Percentiles rank a stretch among this genome's conserved stretches.
These are phyloP conservation scores for Xiphophorus maculatus DNA, from an alignment of 2,113 vertebrate genomes.

Conservation along the genomic window DNA sequence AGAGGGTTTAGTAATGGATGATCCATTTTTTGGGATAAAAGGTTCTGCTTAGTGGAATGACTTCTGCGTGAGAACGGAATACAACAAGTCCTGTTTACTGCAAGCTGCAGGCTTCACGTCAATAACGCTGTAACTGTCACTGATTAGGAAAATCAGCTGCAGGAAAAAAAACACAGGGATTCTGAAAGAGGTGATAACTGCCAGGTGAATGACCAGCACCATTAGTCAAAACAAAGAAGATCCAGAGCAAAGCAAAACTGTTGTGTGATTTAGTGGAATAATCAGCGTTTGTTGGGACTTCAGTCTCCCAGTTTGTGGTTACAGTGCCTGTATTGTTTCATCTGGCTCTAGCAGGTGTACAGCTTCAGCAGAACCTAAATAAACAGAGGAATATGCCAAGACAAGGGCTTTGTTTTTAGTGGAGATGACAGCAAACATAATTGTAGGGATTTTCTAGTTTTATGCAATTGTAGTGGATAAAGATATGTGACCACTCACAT, in stretches of 20 bases:
- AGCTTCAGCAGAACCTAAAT: constrained; percentile 24
- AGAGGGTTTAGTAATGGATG: constrained; percentile 45
- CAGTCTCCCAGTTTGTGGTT: constrained; percentile 11
- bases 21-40: constrained; percentile 70
- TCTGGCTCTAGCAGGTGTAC: constrained; percentile 33
- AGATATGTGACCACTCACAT: neutral
- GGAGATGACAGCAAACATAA: neutral
- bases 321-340: constrained; percentile 20
- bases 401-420: constrained; percentile 32
- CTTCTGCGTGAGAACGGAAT: constrained; percentile 61
- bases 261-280: constrained; percentile 22
- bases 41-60: constrained; percentile 60
- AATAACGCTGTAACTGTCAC: constrained; percentile 64
- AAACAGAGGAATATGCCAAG: constrained; percentile 39
- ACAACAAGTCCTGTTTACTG: constrained; percentile 55
- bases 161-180: neutral
- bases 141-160: constrained; percentile 34
- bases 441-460: neutral
- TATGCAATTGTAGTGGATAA: neutral
- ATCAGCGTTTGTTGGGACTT: constrained; percentile 18
- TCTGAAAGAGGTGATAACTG: constrained; percentile 9
- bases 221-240: constrained; percentile 8
- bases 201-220: constrained; percentile 12
- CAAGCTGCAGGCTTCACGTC: constrained; percentile 49
- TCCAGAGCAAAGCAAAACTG: neutral